These are phyloP conservation scores for Bombus ignitus DNA, from an alignment of 1,140 invertebrate genomes.

Conservation along the genomic window DNA sequence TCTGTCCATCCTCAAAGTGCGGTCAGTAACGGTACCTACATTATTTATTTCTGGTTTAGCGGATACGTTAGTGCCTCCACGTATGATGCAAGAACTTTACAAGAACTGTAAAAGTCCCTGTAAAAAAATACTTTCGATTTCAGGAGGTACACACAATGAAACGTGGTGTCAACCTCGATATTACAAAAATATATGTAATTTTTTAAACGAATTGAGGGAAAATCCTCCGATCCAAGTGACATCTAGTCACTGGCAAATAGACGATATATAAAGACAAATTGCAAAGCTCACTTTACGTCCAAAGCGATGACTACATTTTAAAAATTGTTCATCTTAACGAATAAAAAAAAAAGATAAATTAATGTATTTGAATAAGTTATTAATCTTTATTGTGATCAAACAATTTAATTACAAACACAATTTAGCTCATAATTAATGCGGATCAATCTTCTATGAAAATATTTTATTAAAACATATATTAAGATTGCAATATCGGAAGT, in stretches of 20 bases:
- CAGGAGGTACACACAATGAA: slow-evolving; percentile 93
- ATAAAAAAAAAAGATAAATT: slow-evolving; percentile 14
- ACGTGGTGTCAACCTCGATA: slow-evolving; percentile 89
- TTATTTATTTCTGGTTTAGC: slow-evolving; percentile 91
- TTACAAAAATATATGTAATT: slow-evolving; percentile 84
- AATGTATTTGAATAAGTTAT: slow-evolving; percentile 3
- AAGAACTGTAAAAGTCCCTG: slow-evolving; percentile 86
- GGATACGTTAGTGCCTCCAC: slow-evolving; percentile 92
- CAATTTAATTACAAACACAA: slow-evolving; percentile 20
- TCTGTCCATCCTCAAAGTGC: slow-evolving; percentile 88
- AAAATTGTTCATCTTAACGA: slow-evolving; percentile 23
- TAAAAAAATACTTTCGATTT: slow-evolving; percentile 89
- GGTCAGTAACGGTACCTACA: slow-evolving; percentile 86
- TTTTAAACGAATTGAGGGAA: slow-evolving; percentile 82
- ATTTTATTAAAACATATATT: background rate
- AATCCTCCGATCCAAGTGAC: slow-evolving; percentile 70
- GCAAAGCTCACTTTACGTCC: slow-evolving; percentile 46
- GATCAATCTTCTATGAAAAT: slow-evolving; percentile 26
- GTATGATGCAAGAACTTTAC: slow-evolving; percentile 93
- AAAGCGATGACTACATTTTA: slow-evolving; percentile 40
- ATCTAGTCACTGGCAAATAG: slow-evolving; percentile 74
- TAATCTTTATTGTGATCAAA: slow-evolving; percentile 37
- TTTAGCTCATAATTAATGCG: slow-evolving; percentile 25
- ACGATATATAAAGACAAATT: slow-evolving; percentile 71
- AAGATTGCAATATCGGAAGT: background rate